A percentile compares a stretch with the other conserved stretches of the same genome.
Evolutionary conservation across 2,797 vertebrate species (phyloP).

Genomic region (Atherinosoma microstoma): DNA sequence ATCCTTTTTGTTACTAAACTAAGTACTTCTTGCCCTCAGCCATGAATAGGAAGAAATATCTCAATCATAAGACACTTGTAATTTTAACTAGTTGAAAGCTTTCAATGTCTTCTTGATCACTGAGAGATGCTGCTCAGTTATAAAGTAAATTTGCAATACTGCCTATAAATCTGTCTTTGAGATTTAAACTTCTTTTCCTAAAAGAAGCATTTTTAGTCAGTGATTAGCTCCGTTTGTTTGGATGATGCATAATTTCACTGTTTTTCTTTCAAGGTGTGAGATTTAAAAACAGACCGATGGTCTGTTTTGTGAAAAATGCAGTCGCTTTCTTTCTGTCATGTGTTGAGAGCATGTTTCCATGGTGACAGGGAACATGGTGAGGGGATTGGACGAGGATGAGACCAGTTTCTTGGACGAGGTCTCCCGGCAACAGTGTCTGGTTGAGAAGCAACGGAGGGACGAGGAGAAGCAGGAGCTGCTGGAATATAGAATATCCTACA

Average conservation of each 20-base stretch:
- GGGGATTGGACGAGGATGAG: constrained; percentile 97
- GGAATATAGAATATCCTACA: constrained; percentile 98
- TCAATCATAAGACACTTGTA: too few species aligned
- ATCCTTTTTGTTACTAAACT: too few species aligned
- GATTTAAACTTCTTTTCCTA: neutral
- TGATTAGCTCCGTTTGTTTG: neutral
- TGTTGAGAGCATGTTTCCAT: constrained; percentile 72
- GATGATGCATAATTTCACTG: too few species aligned
- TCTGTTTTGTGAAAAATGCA: constrained; percentile 13
- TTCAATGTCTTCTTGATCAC: too few species aligned
- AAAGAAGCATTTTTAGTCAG: neutral
- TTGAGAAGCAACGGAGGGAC: constrained; percentile 95
- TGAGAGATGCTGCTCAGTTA: too few species aligned
- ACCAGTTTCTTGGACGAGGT: constrained; percentile 96
- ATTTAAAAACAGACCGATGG: neutral
- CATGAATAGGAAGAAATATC: too few species aligned
- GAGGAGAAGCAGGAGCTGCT: constrained; percentile 93
- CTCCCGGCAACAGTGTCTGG: constrained; percentile 93
- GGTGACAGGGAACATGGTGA: constrained; percentile 97
- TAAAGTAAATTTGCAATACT: too few species aligned
- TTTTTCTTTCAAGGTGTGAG: constrained; percentile 1
- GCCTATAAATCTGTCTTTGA: too few species aligned
- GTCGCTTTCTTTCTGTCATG: constrained; percentile 41
- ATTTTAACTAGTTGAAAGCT: too few species aligned
- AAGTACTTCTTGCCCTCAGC: too few species aligned